Percentiles rank a stretch among this genome's conserved stretches.
Conservation (phyloP, 2,888 invertebrate genomes). For the Pherbina coryleti region DNA sequence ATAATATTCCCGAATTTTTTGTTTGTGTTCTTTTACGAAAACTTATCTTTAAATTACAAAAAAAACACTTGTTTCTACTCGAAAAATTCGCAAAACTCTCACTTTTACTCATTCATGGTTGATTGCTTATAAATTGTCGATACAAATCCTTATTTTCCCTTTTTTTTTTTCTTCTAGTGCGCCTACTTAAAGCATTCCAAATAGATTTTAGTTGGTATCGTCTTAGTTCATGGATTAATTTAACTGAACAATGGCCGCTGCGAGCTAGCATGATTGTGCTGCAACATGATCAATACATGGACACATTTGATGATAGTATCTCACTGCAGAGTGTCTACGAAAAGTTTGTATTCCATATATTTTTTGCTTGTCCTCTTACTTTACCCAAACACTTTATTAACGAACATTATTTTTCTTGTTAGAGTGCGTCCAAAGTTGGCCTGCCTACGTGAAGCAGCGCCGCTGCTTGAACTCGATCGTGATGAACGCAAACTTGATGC, state of each 20-base stretch:
- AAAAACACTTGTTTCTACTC: too few species aligned
- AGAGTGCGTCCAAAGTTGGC: conserved; percentile 87
- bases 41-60: too few species aligned
- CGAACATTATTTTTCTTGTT: conserved; percentile 29
- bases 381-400: too few species aligned
- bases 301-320: conserved; percentile 85
- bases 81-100: too few species aligned
- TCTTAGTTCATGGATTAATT: conserved; percentile 97
- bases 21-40: too few species aligned
- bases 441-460: conserved; percentile 87
- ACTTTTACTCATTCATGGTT: too few species aligned
- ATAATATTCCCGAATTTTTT: too few species aligned
- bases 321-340: conserved; percentile 93
- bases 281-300: conserved; percentile 91
- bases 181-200: conserved; percentile 96
- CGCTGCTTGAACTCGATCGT: conserved; percentile 90
- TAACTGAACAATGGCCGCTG: conserved; percentile 99
- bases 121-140: too few species aligned
- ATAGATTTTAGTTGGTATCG: conserved; percentile 99
- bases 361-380: background rate
- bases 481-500: conserved; percentile 96
- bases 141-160: background rate
- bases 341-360: conserved; percentile 75
- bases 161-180: conserved; percentile 73
- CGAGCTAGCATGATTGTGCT: conserved; percentile 97